Evolutionary conservation across 2,888 invertebrate species (phyloP).

Genomic region (Oscheius sp.): DNA sequence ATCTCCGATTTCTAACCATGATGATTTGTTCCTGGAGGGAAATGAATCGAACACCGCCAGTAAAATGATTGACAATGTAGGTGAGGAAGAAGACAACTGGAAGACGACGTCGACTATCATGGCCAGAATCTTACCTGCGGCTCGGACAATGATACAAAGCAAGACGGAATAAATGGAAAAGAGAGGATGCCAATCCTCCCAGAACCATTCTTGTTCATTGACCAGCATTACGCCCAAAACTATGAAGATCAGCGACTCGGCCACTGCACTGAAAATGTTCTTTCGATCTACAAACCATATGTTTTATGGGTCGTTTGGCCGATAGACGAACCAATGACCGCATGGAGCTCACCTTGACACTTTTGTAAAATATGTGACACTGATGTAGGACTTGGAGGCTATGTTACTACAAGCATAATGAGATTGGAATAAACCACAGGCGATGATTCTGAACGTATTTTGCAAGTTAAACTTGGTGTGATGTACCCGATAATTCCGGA

Average conservation of each 20-base stretch:
- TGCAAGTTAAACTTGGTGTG: background rate
- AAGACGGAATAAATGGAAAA: conserved; percentile 65
- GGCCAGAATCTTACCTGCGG: conserved; percentile 46
- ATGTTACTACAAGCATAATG: conserved; percentile 78
- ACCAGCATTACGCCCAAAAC: conserved; percentile 78
- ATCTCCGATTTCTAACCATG: conserved; percentile 74
- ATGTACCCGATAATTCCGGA: conserved; percentile 77
- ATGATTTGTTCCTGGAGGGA: conserved; percentile 77
- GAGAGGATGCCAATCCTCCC: conserved; percentile 65
- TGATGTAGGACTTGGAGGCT: conserved; percentile 77
- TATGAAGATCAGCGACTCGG: conserved; percentile 78
- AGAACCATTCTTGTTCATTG: conserved; percentile 70
- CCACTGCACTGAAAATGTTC: conserved; percentile 74
- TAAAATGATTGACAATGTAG: conserved; percentile 75
- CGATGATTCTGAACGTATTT: conserved; percentile 75
- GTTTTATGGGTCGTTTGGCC: background rate
- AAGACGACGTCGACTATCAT: conserved; percentile 14
- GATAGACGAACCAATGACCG: background rate
- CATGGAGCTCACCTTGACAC: conserved; percentile 70
- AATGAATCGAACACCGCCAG: conserved; percentile 74
- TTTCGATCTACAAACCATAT: background rate
- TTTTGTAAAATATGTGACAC: conserved; percentile 77
- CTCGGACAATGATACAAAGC: conserved; percentile 63
- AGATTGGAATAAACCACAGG: conserved; percentile 77
- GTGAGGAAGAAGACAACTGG: conserved; percentile 76